Evolutionary conservation across 2,113 vertebrate genomes (phyloP).

Genomic region (Zeus faber): DNA sequence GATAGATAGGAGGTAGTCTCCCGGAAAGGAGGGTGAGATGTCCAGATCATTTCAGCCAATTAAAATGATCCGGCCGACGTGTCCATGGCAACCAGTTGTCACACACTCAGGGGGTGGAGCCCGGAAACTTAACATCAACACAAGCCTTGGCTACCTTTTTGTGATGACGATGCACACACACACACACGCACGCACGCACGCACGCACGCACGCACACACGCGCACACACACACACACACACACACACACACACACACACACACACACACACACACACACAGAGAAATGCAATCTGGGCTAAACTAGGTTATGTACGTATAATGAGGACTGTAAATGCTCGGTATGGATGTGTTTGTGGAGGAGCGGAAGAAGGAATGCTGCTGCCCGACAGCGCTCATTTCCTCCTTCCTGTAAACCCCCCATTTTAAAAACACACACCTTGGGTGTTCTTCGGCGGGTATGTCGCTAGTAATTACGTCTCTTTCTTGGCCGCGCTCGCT

Average conservation of each 20-base stretch:
- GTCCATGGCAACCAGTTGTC: constrained; percentile 59
- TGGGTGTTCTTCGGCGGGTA: background rate
- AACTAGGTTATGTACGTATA: constrained; percentile 49
- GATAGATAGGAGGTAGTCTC: background rate
- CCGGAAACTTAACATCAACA: constrained; percentile 40
- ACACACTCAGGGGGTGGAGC: constrained; percentile 39
- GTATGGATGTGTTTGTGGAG: constrained; percentile 26
- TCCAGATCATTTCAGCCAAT: constrained; percentile 58
- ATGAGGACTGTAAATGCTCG: constrained; percentile 43
- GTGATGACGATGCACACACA: background rate
- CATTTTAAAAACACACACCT: background rate
- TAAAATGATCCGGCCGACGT: constrained; percentile 48
- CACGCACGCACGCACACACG: no score
- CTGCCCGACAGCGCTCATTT: background rate
- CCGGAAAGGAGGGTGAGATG: constrained; percentile 40
- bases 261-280: constrained; percentile 11
- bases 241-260: constrained; percentile 1
- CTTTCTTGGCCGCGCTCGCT: background rate
- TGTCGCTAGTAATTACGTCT: background rate
- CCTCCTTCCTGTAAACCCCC: background rate
- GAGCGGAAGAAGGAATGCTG: constrained; percentile 12
- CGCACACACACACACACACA: background rate
- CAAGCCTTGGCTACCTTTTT: constrained; percentile 32
- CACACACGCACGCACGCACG: constrained; percentile 7
- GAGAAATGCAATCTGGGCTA: constrained; percentile 10